Evolutionary conservation across 2,888 invertebrate genomes (phyloP).

Genomic region (Aromia moschata): DNA sequence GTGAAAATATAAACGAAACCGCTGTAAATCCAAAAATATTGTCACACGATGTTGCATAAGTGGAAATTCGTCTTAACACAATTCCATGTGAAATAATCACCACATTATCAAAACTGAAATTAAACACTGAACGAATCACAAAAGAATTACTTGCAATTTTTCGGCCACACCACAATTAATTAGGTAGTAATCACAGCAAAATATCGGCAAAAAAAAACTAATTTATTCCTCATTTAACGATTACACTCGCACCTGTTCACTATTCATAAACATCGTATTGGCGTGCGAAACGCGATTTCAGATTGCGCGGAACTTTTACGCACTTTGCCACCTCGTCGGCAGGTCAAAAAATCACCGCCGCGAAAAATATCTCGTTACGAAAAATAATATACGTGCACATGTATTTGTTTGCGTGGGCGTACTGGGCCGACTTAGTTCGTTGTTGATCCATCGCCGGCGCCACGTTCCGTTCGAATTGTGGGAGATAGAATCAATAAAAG

Average conservation of each 20-base stretch:
- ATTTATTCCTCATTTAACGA: neutral
- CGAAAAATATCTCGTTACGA: neutral
- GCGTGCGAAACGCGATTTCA: neutral
- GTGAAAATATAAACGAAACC: too few relatives aligned
- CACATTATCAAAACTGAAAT: too few relatives aligned
- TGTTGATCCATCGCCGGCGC: conserved; percentile 14
- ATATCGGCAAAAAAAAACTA: too few relatives aligned
- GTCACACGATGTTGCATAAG: too few relatives aligned
- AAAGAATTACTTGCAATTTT: too few relatives aligned
- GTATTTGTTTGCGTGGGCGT: conserved; percentile 25
- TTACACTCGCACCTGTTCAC: conserved; percentile 5
- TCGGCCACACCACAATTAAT: too few relatives aligned
- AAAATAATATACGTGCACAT: conserved; percentile 15
- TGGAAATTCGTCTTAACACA: too few relatives aligned
- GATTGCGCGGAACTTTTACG: too few relatives aligned
- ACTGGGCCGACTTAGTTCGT: conserved; percentile 11
- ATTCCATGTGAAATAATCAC: too few relatives aligned
- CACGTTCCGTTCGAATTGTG: conserved; percentile 7
- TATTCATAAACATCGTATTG: neutral
- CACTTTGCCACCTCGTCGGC: neutral
- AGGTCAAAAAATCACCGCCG: neutral
- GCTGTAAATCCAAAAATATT: too few relatives aligned
- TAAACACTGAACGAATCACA: too few relatives aligned
- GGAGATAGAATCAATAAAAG: conserved; percentile 27
- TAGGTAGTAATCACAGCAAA: too few relatives aligned